Evolutionary conservation across 2,888 invertebrate species (phyloP).

Genomic region (Ornithoptera priamus): DNA sequence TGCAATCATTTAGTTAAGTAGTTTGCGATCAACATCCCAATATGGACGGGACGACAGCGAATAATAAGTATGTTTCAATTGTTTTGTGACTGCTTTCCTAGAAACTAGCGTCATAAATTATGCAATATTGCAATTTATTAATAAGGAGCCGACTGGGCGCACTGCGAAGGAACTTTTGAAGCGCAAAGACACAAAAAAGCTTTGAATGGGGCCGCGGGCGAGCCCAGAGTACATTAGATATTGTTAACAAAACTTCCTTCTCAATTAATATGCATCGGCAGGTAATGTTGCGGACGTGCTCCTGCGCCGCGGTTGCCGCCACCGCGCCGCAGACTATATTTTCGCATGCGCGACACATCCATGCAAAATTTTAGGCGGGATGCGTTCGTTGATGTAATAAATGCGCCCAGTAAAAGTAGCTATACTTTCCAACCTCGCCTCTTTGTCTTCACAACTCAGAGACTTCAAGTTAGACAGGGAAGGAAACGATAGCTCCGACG

Average conservation of each 20-base stretch:
- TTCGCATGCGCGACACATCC: slow-evolving; percentile 76
- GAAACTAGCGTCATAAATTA: slow-evolving; percentile 60
- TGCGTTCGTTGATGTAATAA: slow-evolving; percentile 70
- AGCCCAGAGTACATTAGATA: slow-evolving; percentile 76
- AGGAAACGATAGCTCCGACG: slow-evolving; percentile 52
- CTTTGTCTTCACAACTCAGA: slow-evolving; percentile 56
- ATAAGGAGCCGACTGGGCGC: slow-evolving; percentile 63
- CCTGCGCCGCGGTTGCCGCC: slow-evolving; percentile 52
- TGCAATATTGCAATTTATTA: slow-evolving; percentile 61
- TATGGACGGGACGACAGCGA: slow-evolving; percentile 50
- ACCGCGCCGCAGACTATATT: slow-evolving; percentile 48
- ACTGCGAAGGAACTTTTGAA: slow-evolving; percentile 57
- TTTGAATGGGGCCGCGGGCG: slow-evolving; percentile 71
- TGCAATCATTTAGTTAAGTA: slow-evolving; percentile 74
- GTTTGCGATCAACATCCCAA: slow-evolving; percentile 52
- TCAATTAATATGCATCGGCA: slow-evolving; percentile 77
- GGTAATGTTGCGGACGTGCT: slow-evolving; percentile 73
- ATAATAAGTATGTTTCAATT: slow-evolving; percentile 51
- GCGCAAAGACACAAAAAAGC: slow-evolving; percentile 60
- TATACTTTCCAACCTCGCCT: slow-evolving; percentile 63
- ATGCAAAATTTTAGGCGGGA: slow-evolving; percentile 80
- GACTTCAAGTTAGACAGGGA: slow-evolving; percentile 66
- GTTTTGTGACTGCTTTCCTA: slow-evolving; percentile 44
- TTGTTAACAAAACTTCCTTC: slow-evolving; percentile 80
- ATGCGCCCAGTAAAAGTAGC: slow-evolving; percentile 61